A percentile compares a stretch with the other conserved stretches of the same genome.
phyloP scores from a whole-genome alignment of 2,888 invertebrate species.

The Heliothis peltigera region DNA sequence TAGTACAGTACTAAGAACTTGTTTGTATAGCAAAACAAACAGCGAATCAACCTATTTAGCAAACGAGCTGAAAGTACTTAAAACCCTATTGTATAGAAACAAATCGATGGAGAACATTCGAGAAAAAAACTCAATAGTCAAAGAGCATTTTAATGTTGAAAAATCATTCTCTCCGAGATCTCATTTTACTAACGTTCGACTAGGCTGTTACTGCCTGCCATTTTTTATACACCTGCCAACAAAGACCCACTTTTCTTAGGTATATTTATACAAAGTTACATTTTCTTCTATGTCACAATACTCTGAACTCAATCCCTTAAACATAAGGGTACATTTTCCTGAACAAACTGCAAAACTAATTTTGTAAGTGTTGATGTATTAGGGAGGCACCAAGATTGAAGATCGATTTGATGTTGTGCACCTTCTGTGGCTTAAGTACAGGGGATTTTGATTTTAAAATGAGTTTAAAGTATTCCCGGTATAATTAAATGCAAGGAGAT shows the following conservation, averaged over 20 bases:
- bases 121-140: slow-evolving; percentile 34
- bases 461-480: slow-evolving; percentile 51
- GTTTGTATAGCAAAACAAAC: slow-evolving; percentile 44
- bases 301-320: slow-evolving; percentile 21
- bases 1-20: slow-evolving; percentile 32
- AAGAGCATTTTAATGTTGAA: slow-evolving; percentile 59
- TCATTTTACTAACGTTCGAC: slow-evolving; percentile 65
- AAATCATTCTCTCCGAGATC: slow-evolving; percentile 58
- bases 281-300: neutral
- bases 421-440: slow-evolving; percentile 55
- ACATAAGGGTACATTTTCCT: slow-evolving; percentile 18
- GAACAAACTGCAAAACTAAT: slow-evolving; percentile 20
- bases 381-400: slow-evolving; percentile 61
- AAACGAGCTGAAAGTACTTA: slow-evolving; percentile 9
- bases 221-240: slow-evolving; percentile 80
- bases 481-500: slow-evolving; percentile 55
- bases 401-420: slow-evolving; percentile 61
- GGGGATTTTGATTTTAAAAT: slow-evolving; percentile 61
- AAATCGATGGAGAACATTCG: neutral
- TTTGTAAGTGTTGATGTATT: slow-evolving; percentile 60
- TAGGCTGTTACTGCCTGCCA: slow-evolving; percentile 68
- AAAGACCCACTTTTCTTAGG: slow-evolving; percentile 72
- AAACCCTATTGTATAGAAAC: neutral
- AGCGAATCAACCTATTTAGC: slow-evolving; percentile 21
- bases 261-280: slow-evolving; percentile 58